Percentiles rank a stretch among this genome's conserved stretches.
Conservation (phyloP, 2,888 invertebrate species). For the Plagiodera versicolora region DNA sequence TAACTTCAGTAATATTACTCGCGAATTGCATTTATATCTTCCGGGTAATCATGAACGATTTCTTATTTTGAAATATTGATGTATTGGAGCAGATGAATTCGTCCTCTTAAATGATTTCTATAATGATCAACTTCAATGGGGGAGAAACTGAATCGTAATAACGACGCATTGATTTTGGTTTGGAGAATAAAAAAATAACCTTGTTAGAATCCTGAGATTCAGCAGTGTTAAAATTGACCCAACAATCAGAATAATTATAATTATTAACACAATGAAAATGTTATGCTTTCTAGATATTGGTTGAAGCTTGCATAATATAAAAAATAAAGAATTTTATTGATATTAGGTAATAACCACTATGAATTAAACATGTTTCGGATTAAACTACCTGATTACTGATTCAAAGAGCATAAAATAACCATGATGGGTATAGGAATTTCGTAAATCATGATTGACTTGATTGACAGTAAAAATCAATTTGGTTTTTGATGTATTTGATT, state of each 20-base stretch:
- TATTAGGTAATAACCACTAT: constrained; percentile 27
- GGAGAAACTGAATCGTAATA: too few relatives aligned
- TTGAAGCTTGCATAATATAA: constrained; percentile 33
- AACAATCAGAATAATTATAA: constrained; percentile 36
- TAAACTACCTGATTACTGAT: constrained; percentile 12
- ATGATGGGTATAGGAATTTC: background rate
- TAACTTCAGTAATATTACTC: constrained; percentile 37
- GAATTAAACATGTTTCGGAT: constrained; percentile 19
- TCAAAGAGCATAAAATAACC: background rate
- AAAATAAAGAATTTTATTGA: constrained; percentile 27
- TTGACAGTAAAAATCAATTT: too few relatives aligned
- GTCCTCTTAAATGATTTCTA: too few relatives aligned
- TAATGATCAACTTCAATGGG: too few relatives aligned
- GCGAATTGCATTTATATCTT: constrained; percentile 36
- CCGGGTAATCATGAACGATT: constrained; percentile 38
- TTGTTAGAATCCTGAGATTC: too few relatives aligned
- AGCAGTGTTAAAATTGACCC: constrained; percentile 26
- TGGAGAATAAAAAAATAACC: too few relatives aligned
- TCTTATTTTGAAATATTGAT: constrained; percentile 37
- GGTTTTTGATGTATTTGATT: too few relatives aligned
- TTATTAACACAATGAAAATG: constrained; percentile 39
- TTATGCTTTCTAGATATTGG: constrained; percentile 40
- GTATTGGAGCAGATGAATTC: constrained; percentile 38
- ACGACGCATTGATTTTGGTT: constrained; percentile 1
- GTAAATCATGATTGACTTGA: too few relatives aligned